Percentiles rank a stretch among this genome's conserved stretches.
Conservation (phyloP, 2,113 vertebrate genomes). For the Hyperopisus bebe region DNA sequence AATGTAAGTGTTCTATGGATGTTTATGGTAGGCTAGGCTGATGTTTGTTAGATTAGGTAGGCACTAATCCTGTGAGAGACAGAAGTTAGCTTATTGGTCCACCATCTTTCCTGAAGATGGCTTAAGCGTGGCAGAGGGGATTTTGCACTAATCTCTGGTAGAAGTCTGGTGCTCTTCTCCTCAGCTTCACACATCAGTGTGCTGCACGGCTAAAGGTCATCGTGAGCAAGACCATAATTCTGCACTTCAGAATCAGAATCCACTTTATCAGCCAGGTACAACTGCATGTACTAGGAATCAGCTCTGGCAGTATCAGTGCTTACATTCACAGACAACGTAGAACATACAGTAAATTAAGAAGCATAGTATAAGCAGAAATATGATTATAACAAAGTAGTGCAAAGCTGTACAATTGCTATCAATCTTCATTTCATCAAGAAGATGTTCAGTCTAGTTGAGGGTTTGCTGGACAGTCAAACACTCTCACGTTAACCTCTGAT, state of each 20-base stretch:
- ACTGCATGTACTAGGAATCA: background rate
- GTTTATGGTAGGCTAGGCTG: too few species aligned
- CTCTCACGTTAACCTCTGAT: background rate
- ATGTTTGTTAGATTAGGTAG: too few species aligned
- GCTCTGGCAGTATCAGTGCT: background rate
- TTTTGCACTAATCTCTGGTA: background rate
- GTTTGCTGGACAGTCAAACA: background rate
- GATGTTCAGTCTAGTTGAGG: background rate
- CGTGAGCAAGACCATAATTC: background rate
- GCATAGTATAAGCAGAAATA: background rate
- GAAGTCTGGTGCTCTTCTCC: background rate
- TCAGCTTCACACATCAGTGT: background rate
- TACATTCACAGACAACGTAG: background rate
- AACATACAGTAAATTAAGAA: background rate
- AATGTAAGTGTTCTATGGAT: too few species aligned
- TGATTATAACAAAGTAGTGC: background rate
- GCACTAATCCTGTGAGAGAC: background rate
- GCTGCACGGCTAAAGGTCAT: background rate
- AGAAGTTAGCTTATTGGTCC: background rate
- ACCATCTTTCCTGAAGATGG: background rate
- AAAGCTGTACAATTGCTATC: background rate
- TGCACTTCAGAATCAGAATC: background rate
- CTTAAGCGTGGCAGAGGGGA: background rate
- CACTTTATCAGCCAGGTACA: background rate
- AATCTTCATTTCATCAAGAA: background rate